Percentiles rank a stretch among this genome's conserved stretches.
Evolutionary conservation across 1,140 invertebrate species (phyloP).

Genomic region (Chrysomallon squamiferum): DNA sequence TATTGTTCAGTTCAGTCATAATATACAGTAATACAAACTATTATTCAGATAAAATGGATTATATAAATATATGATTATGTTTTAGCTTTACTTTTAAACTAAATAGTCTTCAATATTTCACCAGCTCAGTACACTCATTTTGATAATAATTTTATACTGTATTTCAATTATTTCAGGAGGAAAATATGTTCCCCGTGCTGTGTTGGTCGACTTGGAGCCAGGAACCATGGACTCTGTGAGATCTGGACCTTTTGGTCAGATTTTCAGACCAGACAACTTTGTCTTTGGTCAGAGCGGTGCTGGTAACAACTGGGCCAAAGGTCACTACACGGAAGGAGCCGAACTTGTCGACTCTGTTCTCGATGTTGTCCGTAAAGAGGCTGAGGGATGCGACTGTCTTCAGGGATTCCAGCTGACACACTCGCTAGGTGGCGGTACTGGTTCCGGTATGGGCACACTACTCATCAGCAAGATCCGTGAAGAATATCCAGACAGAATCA

Average conservation of each 20-base stretch:
- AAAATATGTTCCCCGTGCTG: constrained; percentile 69
- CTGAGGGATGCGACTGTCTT: constrained; percentile 83
- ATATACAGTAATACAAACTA: no score
- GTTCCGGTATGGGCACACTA: constrained; percentile 68
- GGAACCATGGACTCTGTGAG: constrained; percentile 84
- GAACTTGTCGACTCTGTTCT: constrained; percentile 75
- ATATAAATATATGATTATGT: no score
- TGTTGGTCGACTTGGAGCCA: constrained; percentile 91
- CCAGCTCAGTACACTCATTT: neutral
- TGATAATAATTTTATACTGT: no score
- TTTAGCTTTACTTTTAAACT: neutral
- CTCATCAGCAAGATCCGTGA: constrained; percentile 69
- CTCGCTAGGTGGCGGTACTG: constrained; percentile 73
- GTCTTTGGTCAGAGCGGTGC: constrained; percentile 69
- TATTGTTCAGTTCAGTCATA: neutral
- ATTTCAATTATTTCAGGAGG: constrained; percentile 21
- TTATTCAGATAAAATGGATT: no score
- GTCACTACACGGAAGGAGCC: constrained; percentile 69
- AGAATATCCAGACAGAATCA: constrained; percentile 83
- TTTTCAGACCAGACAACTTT: constrained; percentile 64
- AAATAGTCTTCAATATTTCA: neutral
- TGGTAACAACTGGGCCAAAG: constrained; percentile 91
- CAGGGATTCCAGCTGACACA: constrained; percentile 76
- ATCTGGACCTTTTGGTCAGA: constrained; percentile 73
- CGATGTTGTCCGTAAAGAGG: constrained; percentile 83